Evolutionary conservation across 2,888 invertebrate species (phyloP).

Genomic region (Drosophila engyochracea): DNA sequence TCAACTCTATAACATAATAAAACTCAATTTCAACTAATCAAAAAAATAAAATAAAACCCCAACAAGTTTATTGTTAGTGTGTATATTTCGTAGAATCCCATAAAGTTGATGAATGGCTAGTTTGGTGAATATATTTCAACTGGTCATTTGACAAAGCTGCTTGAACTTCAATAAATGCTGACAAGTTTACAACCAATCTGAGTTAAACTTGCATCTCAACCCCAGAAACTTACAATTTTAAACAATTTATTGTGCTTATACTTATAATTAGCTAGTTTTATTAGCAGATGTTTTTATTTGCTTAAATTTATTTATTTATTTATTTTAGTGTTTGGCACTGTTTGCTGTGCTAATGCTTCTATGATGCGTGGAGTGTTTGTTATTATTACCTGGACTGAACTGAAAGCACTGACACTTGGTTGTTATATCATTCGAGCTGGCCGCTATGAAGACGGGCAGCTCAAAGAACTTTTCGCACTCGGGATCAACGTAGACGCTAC

Average conservation of each 20-base stretch:
- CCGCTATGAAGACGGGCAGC: conserved; percentile 83
- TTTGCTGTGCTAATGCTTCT: conserved; percentile 26
- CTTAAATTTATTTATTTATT: neutral
- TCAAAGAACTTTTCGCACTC: conserved; percentile 85
- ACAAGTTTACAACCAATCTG: conserved; percentile 4
- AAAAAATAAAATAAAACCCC: neutral
- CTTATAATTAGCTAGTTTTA: conserved; percentile 28
- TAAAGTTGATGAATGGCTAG: neutral
- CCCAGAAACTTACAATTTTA: neutral
- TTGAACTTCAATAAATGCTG: conserved; percentile 25
- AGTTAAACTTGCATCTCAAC: neutral
- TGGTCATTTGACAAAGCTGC: conserved; percentile 1
- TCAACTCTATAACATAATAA: neutral
- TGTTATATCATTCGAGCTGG: conserved; percentile 84
- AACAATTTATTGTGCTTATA: conserved; percentile 21
- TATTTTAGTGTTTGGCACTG: conserved; percentile 17
- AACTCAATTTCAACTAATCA: neutral
- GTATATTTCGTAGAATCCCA: neutral
- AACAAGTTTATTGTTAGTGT: neutral
- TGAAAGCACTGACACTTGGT: conserved; percentile 85
- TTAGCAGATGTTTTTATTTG: neutral
- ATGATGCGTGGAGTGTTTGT: conserved; percentile 17
- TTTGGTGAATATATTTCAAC: neutral
- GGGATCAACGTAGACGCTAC: conserved; percentile 85
- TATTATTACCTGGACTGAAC: conserved; percentile 84